Base-by-base conservation (phyloP, 2,888 invertebrate genomes). In the Ptilodon capucinus region DNA sequence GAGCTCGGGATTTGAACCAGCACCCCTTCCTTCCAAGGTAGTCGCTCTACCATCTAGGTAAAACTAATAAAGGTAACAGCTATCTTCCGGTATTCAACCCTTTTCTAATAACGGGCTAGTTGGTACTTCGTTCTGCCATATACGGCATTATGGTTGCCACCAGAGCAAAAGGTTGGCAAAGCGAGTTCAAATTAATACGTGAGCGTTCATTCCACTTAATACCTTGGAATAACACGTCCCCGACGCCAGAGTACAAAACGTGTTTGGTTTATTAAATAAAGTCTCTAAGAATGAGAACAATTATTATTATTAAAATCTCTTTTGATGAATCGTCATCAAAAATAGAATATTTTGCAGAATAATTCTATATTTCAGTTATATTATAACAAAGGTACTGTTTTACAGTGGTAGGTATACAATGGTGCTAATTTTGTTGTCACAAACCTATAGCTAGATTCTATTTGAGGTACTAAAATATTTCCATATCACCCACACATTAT, bases 211-310 rank as follows among this genome's bases (percentile, higher is more conserved):
- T 63, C 49, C 46, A 60, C 54, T 60, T 64, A 64, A 67, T 64
- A 64, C 61, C 57, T 64, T 64, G 55, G 53, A 70, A 68, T 68
- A 68, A 70, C 28, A 28, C 64, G 63, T 63, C 56, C 67, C 47
- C 41, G 40, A 57, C 54, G 59, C 51, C 45, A 53, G 51, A 57
- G 57, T 42, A 61, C 46, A 61, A 64, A 57, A 64, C 71, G 72
- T 72, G 67, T 60, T 57, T 51, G 8, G 64, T 45, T 25, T 72
- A n/a, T 66, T 68, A 53, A 64, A 72, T 64, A n/a, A 28, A 28
- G n/a, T 28, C 11, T 28, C 11, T n/a, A 8, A 8, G 28, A 25
- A 25, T 25, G 23, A n/a, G 23, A 2, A 23, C 23, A 23, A 23
- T 6, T 5, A 0, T 2, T 23, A 8, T 6, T 23, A 5, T 0